Percentiles rank a stretch among this genome's conserved stretches.
phyloP scores from a whole-genome alignment of 2,888 invertebrate species.

The Odontothrips loti region DNA sequence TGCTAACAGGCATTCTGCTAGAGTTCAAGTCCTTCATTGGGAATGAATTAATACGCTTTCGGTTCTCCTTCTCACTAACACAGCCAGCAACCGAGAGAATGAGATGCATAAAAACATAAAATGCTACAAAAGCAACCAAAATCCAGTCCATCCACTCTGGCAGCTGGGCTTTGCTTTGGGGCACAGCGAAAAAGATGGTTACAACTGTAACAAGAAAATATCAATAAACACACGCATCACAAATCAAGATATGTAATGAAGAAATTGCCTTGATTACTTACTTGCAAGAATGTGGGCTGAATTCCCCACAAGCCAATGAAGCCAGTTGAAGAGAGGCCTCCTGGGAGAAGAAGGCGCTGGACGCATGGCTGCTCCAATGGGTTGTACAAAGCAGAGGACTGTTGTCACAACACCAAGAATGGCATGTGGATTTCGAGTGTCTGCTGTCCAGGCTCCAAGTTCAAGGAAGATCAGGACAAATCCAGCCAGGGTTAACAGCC shows the following conservation, averaged over 20 bases:
- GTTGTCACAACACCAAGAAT: constrained; percentile 76
- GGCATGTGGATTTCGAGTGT: constrained; percentile 74
- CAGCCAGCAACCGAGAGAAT: constrained; percentile 77
- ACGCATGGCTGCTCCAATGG: constrained; percentile 79
- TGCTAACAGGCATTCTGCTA: constrained; percentile 57
- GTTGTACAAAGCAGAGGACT: constrained; percentile 76
- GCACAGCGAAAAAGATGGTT: constrained; percentile 88
- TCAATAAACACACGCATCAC: constrained; percentile 28
- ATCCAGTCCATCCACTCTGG: constrained; percentile 86
- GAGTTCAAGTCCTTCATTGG: constrained; percentile 79
- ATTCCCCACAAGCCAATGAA: constrained; percentile 86
- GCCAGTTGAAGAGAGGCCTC: constrained; percentile 84
- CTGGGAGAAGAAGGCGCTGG: constrained; percentile 77
- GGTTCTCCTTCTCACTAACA: constrained; percentile 67
- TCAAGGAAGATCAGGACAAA: constrained; percentile 79
- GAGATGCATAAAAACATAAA: constrained; percentile 84
- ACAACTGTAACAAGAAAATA: constrained; percentile 63
- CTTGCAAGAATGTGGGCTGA: constrained; percentile 80
- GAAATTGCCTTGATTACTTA: constrained; percentile 50
- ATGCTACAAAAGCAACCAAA: constrained; percentile 79
- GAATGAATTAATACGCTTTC: constrained; percentile 71
- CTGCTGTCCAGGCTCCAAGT: constrained; percentile 66
- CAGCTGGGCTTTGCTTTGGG: constrained; percentile 77
- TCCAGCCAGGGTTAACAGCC: constrained; percentile 71
- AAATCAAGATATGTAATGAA: neutral